A percentile compares a stretch with the other conserved stretches of the same genome.
These are phyloP conservation scores for Camptogramma bilineatum DNA, from an alignment of 2,888 invertebrate genomes.

Conservation along the genomic window DNA sequence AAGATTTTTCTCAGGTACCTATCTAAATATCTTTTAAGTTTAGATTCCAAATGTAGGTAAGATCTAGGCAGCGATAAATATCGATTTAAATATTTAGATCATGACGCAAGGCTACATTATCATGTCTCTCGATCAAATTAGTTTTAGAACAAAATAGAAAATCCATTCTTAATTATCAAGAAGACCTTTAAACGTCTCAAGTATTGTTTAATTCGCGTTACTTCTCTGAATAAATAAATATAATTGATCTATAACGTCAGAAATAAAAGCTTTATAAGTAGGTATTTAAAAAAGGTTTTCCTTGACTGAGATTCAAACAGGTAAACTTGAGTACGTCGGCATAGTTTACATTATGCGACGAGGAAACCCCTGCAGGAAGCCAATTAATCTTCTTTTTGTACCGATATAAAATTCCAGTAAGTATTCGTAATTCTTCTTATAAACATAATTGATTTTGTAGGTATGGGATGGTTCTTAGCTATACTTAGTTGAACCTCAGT, in stretches of 20 bases:
- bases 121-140: neutral
- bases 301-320: neutral
- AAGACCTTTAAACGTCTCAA: neutral
- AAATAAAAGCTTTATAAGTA: neutral
- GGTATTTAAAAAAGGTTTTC: neutral
- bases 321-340: neutral
- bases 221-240: neutral
- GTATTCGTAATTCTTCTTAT: too few species aligned
- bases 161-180: neutral
- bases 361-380: conserved; percentile 3
- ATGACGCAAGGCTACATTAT: neutral
- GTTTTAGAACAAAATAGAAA: too few species aligned
- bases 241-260: neutral
- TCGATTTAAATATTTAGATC: neutral
- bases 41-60: too few species aligned
- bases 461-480: too few species aligned
- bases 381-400: neutral
- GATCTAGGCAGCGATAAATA: neutral
- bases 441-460: too few species aligned
- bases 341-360: neutral
- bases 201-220: neutral
- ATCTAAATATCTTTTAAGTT: too few species aligned
- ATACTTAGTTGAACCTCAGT: neutral
- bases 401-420: too few species aligned
- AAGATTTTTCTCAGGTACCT: too few species aligned